Conservation (phyloP, 35 echinoderm and acorn worm species). For the Lytechinus pictus region DNA sequence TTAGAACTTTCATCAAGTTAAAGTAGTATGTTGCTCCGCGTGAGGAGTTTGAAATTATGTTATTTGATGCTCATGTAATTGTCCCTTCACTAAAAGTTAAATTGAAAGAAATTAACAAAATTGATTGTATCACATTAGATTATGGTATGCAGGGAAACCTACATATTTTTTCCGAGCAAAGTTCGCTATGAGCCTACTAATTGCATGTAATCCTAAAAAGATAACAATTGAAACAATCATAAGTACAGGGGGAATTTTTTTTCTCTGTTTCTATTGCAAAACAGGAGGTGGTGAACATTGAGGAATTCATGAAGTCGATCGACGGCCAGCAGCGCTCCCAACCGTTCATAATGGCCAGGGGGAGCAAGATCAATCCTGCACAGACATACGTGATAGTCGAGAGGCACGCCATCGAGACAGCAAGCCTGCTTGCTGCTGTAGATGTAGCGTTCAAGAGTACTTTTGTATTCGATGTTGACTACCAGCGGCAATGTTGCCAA, state of each 20-base stretch:
- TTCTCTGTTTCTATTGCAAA: not conserved
- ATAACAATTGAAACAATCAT: not conserved
- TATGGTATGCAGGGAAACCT: not conserved
- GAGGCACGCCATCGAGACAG: not conserved
- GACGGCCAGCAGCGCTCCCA: not conserved
- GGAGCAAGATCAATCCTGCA: not conserved
- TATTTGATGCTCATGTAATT: not conserved
- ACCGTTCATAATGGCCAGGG: slow-evolving; percentile 28
- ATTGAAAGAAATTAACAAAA: not conserved
- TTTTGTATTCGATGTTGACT: not conserved
- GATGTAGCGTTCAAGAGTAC: not conserved
- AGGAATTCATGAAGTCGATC: not conserved
- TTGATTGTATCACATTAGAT: not conserved
- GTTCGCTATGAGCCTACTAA: not conserved
- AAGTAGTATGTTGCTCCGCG: not conserved
- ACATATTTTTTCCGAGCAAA: not conserved
- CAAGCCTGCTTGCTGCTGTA: slow-evolving; percentile 17
- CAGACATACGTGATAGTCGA: not conserved
- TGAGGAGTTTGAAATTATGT: not conserved
- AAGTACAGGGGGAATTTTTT: not conserved
- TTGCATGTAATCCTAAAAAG: not conserved
- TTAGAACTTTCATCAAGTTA: not conserved
- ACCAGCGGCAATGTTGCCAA: not conserved
- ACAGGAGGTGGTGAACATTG: slow-evolving; percentile 19
- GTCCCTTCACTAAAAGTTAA: not conserved